Evolutionary conservation across 2,797 vertebrate species (phyloP), one percentile per base, ranked within the genome.

Genomic region (Gymnoscopelus braueri): DNA sequence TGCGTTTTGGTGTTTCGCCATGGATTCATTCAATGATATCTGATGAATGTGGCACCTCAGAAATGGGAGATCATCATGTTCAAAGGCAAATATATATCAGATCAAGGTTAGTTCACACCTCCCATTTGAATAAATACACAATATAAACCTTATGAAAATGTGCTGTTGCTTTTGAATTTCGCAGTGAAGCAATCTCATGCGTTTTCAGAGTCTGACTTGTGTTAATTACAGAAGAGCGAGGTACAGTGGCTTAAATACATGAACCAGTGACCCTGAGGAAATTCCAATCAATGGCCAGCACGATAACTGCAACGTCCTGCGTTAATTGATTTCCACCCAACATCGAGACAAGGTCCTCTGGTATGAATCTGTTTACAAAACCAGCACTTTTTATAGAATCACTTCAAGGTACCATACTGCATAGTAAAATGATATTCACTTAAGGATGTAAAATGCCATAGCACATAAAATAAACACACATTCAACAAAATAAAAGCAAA

Each of bases 61-160:
- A 60, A 60, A 60, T 9, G n/a, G 10, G 32, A n/a, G 35, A 9
- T 35, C 35, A 3, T 7, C 58, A 15, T 3, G 58, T 44, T 44
- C 13, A 44, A 14, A 60, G 35, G 58, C 35, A 7, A 48, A 39
- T n/a, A 56, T 3, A 79, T 11, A 60, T 56, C 67, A 26, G 63
- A 69, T 52, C 58, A 69, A 82, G 74, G 68, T 78, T 71, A 50
- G n/a, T 60, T 64, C 60, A 44, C 29, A 54, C 35, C 19, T 52
- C 13, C 60, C 49, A 44, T 44, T 44, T 44, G 8, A 44, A 14
- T 11, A 39, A 12, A 65, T 50, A 59, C 24, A 23, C 32, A 32
- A 26, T 44, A 10, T 13, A 1, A 60, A 35, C 52, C 70, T 69
- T 68, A 8, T 67, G 15, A 66, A 65, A 65, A 24, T 3, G 3